Percentiles rank a stretch among this genome's conserved stretches.
Evolutionary conservation across 2,113 vertebrate genomes (phyloP).

Genomic region (Sapajus apella): DNA sequence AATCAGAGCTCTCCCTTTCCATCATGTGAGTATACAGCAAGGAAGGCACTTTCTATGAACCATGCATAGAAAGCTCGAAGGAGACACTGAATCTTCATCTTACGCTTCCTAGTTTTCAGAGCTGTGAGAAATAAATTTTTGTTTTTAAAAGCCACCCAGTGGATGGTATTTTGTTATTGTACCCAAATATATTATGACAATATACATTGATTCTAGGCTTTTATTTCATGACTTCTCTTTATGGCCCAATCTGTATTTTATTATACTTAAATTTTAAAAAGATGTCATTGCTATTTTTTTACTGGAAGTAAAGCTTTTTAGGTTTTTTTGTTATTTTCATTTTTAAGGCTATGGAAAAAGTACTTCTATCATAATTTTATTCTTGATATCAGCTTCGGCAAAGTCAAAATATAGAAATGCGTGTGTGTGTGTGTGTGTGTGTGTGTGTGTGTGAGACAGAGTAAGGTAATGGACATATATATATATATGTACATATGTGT

Average conservation of each 20-base stretch:
- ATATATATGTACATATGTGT: neutral
- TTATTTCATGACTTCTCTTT: neutral
- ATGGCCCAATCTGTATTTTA: neutral
- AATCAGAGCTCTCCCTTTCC: neutral
- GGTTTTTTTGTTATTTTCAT: neutral
- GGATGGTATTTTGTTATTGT: neutral
- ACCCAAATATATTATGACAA: neutral
- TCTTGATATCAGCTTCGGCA: neutral
- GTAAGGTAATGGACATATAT: neutral
- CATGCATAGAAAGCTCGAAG: too few species aligned
- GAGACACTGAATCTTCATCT: neutral
- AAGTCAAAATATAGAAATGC: neutral
- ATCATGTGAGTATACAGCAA: neutral
- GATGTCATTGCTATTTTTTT: neutral
- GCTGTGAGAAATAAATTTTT: neutral
- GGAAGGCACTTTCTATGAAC: neutral
- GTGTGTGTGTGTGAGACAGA: neutral
- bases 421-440: neutral
- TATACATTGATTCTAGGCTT: neutral
- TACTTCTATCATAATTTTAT: neutral
- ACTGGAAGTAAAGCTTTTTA: neutral
- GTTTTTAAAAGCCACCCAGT: neutral
- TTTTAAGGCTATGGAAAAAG: neutral
- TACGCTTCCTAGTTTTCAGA: neutral
- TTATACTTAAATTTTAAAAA: neutral